Base-by-base conservation (phyloP, 2,888 invertebrate species). In the Drosophila kuntzei region DNA sequence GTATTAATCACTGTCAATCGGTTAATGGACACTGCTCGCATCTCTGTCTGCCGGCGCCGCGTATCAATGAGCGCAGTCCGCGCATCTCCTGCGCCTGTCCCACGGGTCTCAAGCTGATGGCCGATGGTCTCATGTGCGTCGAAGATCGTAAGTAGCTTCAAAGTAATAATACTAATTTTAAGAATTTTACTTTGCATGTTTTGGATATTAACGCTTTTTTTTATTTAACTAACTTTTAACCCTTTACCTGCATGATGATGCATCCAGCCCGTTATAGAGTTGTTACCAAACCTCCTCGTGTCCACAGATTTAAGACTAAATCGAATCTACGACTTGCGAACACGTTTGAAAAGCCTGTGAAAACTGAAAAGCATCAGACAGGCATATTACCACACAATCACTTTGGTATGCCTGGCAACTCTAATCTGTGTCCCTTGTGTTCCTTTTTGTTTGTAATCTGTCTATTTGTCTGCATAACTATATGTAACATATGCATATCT, bases 11-110 rank as follows among this genome's bases (percentile, higher is more conserved):
- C 93, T 98, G 98, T 93, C 97, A 97, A 71, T 95, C 96, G 2
- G 96, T 97, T 61, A 98, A 98, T 93, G 98, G 98, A 0, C 90
- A 85, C 57, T 98, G 98, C 92, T 97, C 97, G 27, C 98, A 98
- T 92, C 94, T 98, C 64, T 98, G 98, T 92, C 94, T 98, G 80
- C 98, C 98, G 2, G 97, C 97, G 14, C 98, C 98, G 8, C 94
- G 95, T 90, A 95, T 97, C 87, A 96, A 95, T 79, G 93, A 94
- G 37, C 94, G 94, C 71, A 96, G 97, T 29, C 96, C 97, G 0
- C 94, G 95, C 72, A 96, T 97, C 72, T 96, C 97, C 76, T 98
- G 98, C 93, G 97, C 97, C 61, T 98, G 98, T 92, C 98, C 98
- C 54, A 96, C 96, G 88, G 96, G 96, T 34, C 94, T 97, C 44